phyloP scores from a whole-genome alignment of 2,888 invertebrate species.

The Drosophila kuntzei region DNA sequence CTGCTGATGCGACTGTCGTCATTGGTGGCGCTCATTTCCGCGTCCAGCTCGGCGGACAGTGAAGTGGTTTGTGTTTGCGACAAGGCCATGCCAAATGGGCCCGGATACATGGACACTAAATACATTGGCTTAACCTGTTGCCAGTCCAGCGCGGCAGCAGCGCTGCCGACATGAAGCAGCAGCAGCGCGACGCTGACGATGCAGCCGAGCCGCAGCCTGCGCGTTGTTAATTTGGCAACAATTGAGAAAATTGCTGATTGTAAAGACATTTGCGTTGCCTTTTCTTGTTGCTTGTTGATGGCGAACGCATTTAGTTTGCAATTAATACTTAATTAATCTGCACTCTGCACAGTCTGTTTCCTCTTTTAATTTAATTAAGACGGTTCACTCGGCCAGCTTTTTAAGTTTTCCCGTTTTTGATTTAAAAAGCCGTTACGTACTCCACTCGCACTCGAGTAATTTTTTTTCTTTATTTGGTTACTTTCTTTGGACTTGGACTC shows the following conservation, averaged over 20 bases:
- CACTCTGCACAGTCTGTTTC: slow-evolving; percentile 43
- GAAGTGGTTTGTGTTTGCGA: slow-evolving; percentile 44
- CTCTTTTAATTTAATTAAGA: slow-evolving; percentile 32
- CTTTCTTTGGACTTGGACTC: slow-evolving; percentile 39
- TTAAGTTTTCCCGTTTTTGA: slow-evolving; percentile 41
- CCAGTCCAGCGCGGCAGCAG: slow-evolving; percentile 78
- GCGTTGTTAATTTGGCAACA: slow-evolving; percentile 56
- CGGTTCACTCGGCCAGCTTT: slow-evolving; percentile 20
- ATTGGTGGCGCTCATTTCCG: slow-evolving; percentile 69
- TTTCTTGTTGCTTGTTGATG: slow-evolving; percentile 29
- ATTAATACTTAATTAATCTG: slow-evolving; percentile 48
- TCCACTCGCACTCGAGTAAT: slow-evolving; percentile 5
- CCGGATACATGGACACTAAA: slow-evolving; percentile 83
- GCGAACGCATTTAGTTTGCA: slow-evolving; percentile 72
- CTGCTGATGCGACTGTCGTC: slow-evolving; percentile 51
- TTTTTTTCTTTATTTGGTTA: slow-evolving; percentile 13
- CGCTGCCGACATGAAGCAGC: slow-evolving; percentile 44
- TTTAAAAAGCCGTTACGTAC: slow-evolving; percentile 66
- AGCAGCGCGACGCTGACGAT: slow-evolving; percentile 32
- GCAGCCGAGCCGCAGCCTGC: slow-evolving; percentile 33
- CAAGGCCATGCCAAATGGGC: slow-evolving; percentile 55
- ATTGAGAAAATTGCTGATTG: slow-evolving; percentile 59
- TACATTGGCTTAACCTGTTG: slow-evolving; percentile 84
- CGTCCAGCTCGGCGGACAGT: slow-evolving; percentile 61
- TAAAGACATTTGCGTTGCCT: slow-evolving; percentile 74